Evolutionary conservation across 2,888 invertebrate genomes (phyloP), one percentile per base, ranked within the genome.

Genomic region (Amorpha juglandis): DNA sequence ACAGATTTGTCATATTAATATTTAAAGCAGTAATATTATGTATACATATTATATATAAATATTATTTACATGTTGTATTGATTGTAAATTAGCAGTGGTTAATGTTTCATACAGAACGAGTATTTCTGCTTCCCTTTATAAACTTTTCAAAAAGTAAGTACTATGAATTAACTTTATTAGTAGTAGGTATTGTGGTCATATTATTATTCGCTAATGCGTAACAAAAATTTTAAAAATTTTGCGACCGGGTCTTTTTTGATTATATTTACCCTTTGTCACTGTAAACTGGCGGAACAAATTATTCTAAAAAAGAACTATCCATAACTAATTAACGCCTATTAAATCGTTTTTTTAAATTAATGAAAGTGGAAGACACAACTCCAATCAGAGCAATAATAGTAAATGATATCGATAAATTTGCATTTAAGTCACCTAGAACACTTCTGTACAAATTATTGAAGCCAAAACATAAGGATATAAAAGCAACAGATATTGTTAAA

Each of bases 341-440:
- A 58, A 63, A 63, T 11, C 73, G 72, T 42, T 69, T 77, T 33
- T 70, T 62, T 48, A 74, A 70, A 64, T 73, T 81, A 0, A 73
- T 14, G n/a, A 67, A 69, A 0, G 79, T 67, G 45, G 82, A 71
- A 8, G 74, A 19, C 9, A 88, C 50, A 6, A 78, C 74, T 0
- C 87, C 87, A 1, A 79, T 16, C 53, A 89, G 71, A n/a, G 82
- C 79, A 14, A 86, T 48, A 0, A 81, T 71, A 33, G 86, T 71
- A 0, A 86, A 64, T 2, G 77, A 11, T 66, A 89, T 85, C 0
- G 77, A 71, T 45, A 86, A 53, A 71, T 82, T 77, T 1, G 81
- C 74, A 64, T 75, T 80, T 1, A 53, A n/a, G 35, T 80, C 69
- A 0, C 72, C 72, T 12, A 72, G 14, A 6, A 65, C 0, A 0